Conservation (phyloP, 2,888 invertebrate genomes). For the Orthonychiurus folsomi region DNA sequence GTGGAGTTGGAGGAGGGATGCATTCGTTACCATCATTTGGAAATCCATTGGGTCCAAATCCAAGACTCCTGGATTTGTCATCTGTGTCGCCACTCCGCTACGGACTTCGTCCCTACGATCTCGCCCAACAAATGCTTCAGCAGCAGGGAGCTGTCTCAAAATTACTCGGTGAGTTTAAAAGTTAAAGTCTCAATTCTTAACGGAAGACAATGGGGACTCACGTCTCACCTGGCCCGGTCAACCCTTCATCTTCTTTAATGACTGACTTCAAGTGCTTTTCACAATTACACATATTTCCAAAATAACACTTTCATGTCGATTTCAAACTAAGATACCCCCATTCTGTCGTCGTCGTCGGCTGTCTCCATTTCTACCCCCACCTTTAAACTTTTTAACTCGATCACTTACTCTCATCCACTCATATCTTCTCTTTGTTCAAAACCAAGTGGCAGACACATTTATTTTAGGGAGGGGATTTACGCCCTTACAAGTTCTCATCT, state of each 20-base stretch:
- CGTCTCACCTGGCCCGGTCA: background rate
- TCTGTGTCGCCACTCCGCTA: slow-evolving; percentile 42
- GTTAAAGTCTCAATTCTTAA: background rate
- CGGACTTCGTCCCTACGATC: slow-evolving; percentile 76
- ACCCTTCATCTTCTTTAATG: slow-evolving; percentile 7
- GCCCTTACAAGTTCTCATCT: too few species aligned
- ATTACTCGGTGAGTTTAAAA: slow-evolving; percentile 59
- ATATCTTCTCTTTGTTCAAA: too few species aligned
- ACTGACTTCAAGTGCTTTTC: slow-evolving; percentile 2
- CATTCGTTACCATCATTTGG: slow-evolving; percentile 9
- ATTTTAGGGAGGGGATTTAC: too few species aligned
- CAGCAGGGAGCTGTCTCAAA: slow-evolving; percentile 80
- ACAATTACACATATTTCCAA: slow-evolving; percentile 19
- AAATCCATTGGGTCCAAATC: slow-evolving; percentile 23
- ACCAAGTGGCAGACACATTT: too few species aligned
- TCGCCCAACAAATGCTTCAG: slow-evolving; percentile 80
- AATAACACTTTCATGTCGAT: slow-evolving; percentile 29
- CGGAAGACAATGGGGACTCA: background rate
- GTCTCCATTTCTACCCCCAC: background rate
- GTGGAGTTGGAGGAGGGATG: slow-evolving; percentile 26
- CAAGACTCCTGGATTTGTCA: slow-evolving; percentile 38
- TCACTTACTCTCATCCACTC: too few species aligned
- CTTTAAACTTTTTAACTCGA: too few species aligned
- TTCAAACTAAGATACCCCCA: slow-evolving; percentile 13
- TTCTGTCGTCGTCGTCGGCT: slow-evolving; percentile 15